Conservation (phyloP, 2,113 vertebrate species). For the Orthochromis indermauri region DNA sequence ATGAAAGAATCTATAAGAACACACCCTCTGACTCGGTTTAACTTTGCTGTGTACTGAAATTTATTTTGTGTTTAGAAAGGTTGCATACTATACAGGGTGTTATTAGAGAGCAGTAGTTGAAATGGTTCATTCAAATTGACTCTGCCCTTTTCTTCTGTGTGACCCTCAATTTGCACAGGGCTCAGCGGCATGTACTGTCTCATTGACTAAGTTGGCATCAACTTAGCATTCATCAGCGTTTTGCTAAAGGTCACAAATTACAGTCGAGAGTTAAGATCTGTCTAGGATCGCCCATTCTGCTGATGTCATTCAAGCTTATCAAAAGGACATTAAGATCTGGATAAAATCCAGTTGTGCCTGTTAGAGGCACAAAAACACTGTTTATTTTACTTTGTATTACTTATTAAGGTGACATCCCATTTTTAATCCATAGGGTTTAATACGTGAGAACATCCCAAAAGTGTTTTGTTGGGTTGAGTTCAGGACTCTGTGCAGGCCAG, state of each 20-base stretch:
- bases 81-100: not conserved
- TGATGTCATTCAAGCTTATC: not conserved
- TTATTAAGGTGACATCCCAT: not conserved
- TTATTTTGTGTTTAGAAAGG: not conserved
- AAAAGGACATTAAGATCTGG: not conserved
- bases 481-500: accelerated
- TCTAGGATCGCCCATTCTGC: not conserved
- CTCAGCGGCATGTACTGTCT: not conserved
- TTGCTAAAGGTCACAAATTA: not conserved
- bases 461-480: not conserved
- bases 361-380: not conserved
- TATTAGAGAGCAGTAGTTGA: not conserved
- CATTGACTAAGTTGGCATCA: not conserved
- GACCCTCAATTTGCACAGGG: not conserved
- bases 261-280: not conserved
- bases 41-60: not conserved
- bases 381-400: not conserved
- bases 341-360: not conserved
- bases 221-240: not conserved
- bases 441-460: not conserved
- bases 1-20: not conserved
- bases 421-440: not conserved
- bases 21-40: constrained; percentile 5
- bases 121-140: not conserved
- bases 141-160: not conserved